Conservation (phyloP, 2,113 vertebrate species). For the Ciconia boyciana region DNA sequence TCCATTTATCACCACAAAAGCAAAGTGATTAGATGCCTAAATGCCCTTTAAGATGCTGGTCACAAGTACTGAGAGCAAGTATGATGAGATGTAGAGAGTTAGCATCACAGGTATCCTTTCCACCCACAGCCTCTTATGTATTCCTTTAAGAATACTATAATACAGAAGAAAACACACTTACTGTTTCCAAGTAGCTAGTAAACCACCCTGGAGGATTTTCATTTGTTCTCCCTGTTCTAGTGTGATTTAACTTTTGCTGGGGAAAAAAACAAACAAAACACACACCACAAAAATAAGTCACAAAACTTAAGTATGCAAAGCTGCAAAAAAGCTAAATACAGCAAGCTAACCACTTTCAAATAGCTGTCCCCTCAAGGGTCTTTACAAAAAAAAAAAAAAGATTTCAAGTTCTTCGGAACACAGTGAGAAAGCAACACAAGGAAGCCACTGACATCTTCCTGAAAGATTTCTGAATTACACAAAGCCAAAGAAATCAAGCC, state of each 20-base stretch:
- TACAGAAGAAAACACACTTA: conserved; percentile 56
- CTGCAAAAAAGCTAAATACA: not conserved
- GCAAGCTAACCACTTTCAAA: not conserved
- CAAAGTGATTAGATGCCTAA: not conserved
- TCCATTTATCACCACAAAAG: not conserved
- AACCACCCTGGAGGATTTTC: conserved; percentile 93
- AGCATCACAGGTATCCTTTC: not conserved
- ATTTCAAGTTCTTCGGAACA: not conserved
- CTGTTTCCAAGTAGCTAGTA: conserved; percentile 91
- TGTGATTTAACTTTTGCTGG: not conserved
- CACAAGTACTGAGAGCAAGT: not conserved
- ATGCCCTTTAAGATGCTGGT: not conserved
- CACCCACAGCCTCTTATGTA: not conserved
- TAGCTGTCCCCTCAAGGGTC: not conserved
- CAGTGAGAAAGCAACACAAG: not conserved
- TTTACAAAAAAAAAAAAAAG: not conserved
- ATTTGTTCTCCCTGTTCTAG: not conserved
- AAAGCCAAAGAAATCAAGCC: not conserved
- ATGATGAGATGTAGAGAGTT: not conserved
- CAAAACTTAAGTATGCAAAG: not conserved
- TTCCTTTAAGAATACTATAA: not conserved
- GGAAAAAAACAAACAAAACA: not conserved
- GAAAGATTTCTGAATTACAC: not conserved
- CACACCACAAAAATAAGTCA: not conserved
- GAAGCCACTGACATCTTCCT: not conserved